Conservation (phyloP, 1,140 invertebrate species). For the Saccostrea echinata region DNA sequence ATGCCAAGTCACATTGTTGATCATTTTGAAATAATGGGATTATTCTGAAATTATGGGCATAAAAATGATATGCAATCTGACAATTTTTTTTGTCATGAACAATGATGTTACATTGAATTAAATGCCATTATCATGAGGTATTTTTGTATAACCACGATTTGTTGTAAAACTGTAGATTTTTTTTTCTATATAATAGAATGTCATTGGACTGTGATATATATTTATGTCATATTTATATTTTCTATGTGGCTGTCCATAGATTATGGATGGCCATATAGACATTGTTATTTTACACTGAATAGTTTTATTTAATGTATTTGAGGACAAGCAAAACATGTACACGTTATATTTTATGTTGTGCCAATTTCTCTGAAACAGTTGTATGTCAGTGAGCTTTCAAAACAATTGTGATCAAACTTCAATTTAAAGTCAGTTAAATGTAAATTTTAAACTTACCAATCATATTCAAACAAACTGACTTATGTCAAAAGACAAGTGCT, state of each 20-base stretch:
- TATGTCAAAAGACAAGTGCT: too few relatives aligned
- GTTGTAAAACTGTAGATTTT: neutral
- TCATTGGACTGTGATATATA: neutral
- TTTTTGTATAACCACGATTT: neutral
- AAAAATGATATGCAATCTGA: neutral
- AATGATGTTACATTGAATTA: neutral
- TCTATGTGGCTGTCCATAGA: neutral
- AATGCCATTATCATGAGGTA: neutral
- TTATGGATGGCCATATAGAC: neutral
- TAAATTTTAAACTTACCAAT: too few relatives aligned
- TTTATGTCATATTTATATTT: slow-evolving; percentile 27
- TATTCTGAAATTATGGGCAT: neutral
- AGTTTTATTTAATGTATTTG: slow-evolving; percentile 31
- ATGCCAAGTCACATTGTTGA: neutral
- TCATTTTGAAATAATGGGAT: neutral
- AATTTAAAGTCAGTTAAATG: too few relatives aligned
- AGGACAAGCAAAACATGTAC: slow-evolving; percentile 8
- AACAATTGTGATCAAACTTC: too few relatives aligned
- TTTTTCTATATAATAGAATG: neutral
- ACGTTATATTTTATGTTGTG: slow-evolving; percentile 2
- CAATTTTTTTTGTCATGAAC: neutral
- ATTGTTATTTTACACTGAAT: neutral
- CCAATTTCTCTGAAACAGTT: neutral
- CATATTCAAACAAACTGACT: too few relatives aligned
- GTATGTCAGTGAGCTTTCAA: too few relatives aligned